A percentile compares a stretch with the other conserved stretches of the same genome.
These are phyloP conservation scores for Gallirallus australis DNA, from an alignment of 2,797 vertebrate species.

Conservation along the genomic window DNA sequence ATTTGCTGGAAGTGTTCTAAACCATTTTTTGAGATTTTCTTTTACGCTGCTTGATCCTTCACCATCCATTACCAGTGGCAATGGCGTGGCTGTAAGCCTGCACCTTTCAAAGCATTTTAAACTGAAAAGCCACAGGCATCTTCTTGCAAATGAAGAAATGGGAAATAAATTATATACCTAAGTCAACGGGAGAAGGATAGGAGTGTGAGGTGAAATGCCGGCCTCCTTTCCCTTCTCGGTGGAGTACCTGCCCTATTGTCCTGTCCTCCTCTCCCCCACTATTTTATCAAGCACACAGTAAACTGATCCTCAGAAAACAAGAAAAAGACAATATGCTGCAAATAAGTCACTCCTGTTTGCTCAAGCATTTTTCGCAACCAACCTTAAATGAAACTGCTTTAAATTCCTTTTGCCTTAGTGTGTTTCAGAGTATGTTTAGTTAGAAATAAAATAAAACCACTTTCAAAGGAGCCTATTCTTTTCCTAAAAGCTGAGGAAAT, in stretches of 20 bases:
- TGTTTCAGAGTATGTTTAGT: neutral
- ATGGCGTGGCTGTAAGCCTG: neutral
- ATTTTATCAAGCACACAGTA: neutral
- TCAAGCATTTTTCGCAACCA: neutral
- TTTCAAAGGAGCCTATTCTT: neutral
- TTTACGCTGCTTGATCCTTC: neutral
- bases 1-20: neutral
- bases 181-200: neutral
- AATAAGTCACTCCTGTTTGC: neutral
- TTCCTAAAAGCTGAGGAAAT: neutral
- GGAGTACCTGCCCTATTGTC: accelerated
- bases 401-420: neutral
- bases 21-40: neutral
- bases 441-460: neutral
- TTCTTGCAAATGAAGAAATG: neutral
- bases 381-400: neutral
- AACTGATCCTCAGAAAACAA: neutral
- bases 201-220: neutral
- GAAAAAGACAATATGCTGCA: neutral
- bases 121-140: neutral
- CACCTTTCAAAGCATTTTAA: neutral
- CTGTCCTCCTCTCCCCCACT: neutral
- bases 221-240: neutral
- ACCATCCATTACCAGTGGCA: neutral
- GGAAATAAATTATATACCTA: neutral